These are phyloP conservation scores for Indicator maculatus DNA, from an alignment of 2,113 vertebrate species.

Conservation along the genomic window DNA sequence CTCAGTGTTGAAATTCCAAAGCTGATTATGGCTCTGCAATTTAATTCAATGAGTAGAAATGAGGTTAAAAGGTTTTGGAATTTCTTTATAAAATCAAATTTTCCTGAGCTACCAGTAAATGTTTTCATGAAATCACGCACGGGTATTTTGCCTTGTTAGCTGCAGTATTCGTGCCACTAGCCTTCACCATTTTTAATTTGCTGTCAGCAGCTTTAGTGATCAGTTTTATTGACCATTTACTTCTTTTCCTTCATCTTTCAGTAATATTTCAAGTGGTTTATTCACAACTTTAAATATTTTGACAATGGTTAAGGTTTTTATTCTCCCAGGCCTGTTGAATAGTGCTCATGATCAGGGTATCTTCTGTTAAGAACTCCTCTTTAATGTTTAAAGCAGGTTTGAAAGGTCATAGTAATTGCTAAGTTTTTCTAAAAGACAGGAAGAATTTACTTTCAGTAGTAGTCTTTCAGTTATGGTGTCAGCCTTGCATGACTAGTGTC, in stretches of 20 bases:
- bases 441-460: background rate
- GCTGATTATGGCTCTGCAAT: background rate
- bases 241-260: background rate
- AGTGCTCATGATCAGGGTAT: background rate
- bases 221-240: background rate
- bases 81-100: background rate
- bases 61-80: background rate
- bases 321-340: background rate
- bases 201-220: background rate
- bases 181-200: background rate
- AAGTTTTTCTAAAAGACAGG: background rate
- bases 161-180: background rate
- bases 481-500: background rate
- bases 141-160: background rate
- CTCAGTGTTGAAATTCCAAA: background rate
- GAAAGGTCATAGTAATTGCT: background rate
- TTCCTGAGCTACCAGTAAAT: background rate
- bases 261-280: background rate
- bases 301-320: background rate
- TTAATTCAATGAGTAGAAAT: background rate
- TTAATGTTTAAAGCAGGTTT: background rate
- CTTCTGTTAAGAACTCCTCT: background rate
- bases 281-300: background rate
- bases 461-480: background rate
- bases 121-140: background rate